Evolutionary conservation across 2,888 invertebrate genomes (phyloP).

Genomic region (Mechanitis messenoides): DNA sequence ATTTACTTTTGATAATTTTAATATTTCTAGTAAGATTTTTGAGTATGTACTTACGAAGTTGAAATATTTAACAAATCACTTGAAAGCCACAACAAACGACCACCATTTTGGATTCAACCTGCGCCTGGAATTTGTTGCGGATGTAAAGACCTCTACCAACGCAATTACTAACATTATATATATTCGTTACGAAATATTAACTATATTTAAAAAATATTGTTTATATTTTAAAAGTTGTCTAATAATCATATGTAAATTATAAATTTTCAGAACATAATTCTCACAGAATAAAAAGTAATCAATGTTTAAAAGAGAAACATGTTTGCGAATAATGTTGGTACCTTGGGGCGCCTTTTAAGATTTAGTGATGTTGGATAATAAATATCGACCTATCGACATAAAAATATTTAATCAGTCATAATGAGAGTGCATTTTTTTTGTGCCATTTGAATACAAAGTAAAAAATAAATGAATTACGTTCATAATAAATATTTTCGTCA

Average conservation of each 20-base stretch:
- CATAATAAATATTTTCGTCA: too few species aligned
- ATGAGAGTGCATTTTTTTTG: too few species aligned
- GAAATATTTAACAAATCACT: conserved; percentile 46
- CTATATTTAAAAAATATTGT: conserved; percentile 3
- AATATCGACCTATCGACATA: conserved; percentile 23
- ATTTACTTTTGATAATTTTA: not conserved
- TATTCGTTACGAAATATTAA: conserved; percentile 6
- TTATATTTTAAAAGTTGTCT: conserved; percentile 14
- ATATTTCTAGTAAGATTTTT: not conserved
- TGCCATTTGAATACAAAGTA: too few species aligned
- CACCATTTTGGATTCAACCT: conserved; percentile 74
- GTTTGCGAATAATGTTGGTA: conserved; percentile 39
- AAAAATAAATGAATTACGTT: too few species aligned
- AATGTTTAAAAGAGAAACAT: conserved; percentile 18
- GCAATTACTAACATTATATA: conserved; percentile 28
- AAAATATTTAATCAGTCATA: not conserved
- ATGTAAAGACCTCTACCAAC: conserved; percentile 38
- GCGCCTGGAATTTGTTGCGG: conserved; percentile 46
- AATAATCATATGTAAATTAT: conserved; percentile 13
- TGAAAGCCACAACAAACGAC: conserved; percentile 75
- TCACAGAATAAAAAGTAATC: conserved; percentile 32
- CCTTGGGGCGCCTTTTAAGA: conserved; percentile 39
- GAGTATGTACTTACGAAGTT: conserved; percentile 38
- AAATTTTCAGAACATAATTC: conserved; percentile 12
- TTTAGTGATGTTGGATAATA: conserved; percentile 27